Base-by-base conservation (phyloP, 2,797 vertebrate genomes). In the Halcyon badia region DNA sequence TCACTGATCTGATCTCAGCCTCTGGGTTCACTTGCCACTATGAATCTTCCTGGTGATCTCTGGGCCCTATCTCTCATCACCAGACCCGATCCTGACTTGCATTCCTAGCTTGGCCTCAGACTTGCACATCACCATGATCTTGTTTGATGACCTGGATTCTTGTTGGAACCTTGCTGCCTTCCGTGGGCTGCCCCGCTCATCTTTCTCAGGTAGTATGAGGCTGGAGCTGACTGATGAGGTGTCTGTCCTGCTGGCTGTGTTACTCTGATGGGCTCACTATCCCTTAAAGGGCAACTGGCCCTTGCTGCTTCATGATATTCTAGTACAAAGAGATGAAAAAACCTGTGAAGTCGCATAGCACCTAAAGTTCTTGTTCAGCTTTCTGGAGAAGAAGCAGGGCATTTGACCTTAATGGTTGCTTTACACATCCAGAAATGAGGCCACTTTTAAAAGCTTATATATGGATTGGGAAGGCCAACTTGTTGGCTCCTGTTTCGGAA, bases 1-100 rank as follows among this genome's bases (percentile, higher is more conserved):
- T 58, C 4, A 5, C 1, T 69, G 41, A 2, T 21, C 61, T 86
- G 25, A 4, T 73, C 14, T 14, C 5, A 33, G 1, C 16, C 16
- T 31, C 14, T 7, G 35, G 24, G 61, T 20, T 68, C 37, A 14
- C 4, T 39, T 33, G 12, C 14, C 1, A 0, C 21, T 28, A 2
- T 60, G 26, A 58, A 2, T 14, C 9, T 71, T 26, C 11, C 14
- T 51, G 26, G 6, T 73, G 33, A 4, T 35, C 11, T 54, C 48
- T 84, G 49, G 41, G 30, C 6, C 4, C 2, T n/a, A 0, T n/a
- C 4, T 82, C 13, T 48, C 9, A 18, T 49, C 5, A 10, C 11
- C 24, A 64, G 30, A 35, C 6, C 15, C 11, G 37, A 19, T 61
- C 31, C 37, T 44, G 64, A 14, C 46, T 60, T n/a, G 7, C 4